phyloP scores from a whole-genome alignment of 2,888 invertebrate genomes.

The Polyploca ridens region DNA sequence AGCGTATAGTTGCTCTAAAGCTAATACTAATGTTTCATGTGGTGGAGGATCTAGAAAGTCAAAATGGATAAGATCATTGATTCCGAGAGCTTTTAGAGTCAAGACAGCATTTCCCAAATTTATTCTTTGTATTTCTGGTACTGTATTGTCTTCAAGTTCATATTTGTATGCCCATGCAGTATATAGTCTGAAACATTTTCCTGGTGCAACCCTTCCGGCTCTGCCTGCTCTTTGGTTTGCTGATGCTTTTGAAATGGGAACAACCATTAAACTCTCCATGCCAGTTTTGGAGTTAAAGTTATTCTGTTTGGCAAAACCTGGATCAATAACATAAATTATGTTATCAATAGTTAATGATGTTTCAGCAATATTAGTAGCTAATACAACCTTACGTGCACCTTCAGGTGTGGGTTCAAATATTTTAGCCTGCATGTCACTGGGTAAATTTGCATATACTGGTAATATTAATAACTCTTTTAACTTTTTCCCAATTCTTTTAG shows the following conservation, averaged over 20 bases:
- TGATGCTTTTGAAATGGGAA: slow-evolving; percentile 99
- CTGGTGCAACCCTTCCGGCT: slow-evolving; percentile 97
- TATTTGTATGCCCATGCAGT: slow-evolving; percentile 99
- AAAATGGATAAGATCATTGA: slow-evolving; percentile 98
- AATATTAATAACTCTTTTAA: slow-evolving; percentile 96
- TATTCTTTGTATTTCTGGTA: slow-evolving; percentile 99
- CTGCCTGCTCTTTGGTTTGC: slow-evolving; percentile 99
- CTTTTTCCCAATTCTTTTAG: slow-evolving; percentile 95
- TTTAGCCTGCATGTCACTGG: slow-evolving; percentile 99
- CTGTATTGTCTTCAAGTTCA: slow-evolving; percentile 98
- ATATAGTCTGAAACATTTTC: slow-evolving; percentile 98
- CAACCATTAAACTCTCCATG: slow-evolving; percentile 99
- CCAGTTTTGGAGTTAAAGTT: slow-evolving; percentile 99
- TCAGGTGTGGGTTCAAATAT: slow-evolving; percentile 99
- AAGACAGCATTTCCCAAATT: slow-evolving; percentile 99
- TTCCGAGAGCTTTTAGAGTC: slow-evolving; percentile 97
- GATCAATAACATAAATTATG: slow-evolving; percentile 99
- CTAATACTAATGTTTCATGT: slow-evolving; percentile 95
- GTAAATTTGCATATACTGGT: slow-evolving; percentile 99
- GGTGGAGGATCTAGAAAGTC: slow-evolving; percentile 99
- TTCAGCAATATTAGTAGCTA: slow-evolving; percentile 99
- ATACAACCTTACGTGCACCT: slow-evolving; percentile 97
- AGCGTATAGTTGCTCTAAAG: slow-evolving; percentile 98
- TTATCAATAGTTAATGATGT: slow-evolving; percentile 99
- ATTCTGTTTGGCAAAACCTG: slow-evolving; percentile 99